Evolutionary conservation across 2,797 vertebrate genomes (phyloP).

Genomic region (Sebastes hopkinsi): DNA sequence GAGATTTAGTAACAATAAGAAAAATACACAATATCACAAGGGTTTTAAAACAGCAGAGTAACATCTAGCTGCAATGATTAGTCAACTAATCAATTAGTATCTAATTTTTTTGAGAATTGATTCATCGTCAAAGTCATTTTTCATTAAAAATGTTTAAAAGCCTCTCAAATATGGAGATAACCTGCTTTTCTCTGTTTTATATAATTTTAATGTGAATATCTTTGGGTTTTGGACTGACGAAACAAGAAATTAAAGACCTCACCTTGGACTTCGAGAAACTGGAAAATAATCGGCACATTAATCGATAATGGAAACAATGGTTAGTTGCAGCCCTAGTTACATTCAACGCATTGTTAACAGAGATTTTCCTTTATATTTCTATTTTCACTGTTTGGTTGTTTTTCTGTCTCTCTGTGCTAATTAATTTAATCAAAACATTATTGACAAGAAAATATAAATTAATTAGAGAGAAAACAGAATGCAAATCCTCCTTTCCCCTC

Average conservation of each 20-base stretch:
- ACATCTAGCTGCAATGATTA: rapidly evolving
- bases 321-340: neutral
- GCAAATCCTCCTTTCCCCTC: neutral
- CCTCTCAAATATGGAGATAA: no score
- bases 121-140: no score
- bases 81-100: rapidly evolving
- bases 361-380: neutral
- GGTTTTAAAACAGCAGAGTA: neutral
- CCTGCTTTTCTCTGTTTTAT: no score
- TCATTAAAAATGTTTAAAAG: no score
- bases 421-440: neutral
- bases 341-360: neutral
- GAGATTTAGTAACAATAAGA: neutral
- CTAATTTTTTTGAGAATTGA: no score
- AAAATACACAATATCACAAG: neutral
- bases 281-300: no score
- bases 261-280: no score
- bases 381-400: neutral
- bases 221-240: no score
- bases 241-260: no score
- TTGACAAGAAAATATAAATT: slow-evolving; percentile 14
- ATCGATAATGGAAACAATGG: no score
- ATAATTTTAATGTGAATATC: no score
- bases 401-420: neutral
- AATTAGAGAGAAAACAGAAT: slow-evolving; percentile 11